phyloP scores from a whole-genome alignment of 2,888 invertebrate species.

The Caenorhabditis auriculariae region DNA sequence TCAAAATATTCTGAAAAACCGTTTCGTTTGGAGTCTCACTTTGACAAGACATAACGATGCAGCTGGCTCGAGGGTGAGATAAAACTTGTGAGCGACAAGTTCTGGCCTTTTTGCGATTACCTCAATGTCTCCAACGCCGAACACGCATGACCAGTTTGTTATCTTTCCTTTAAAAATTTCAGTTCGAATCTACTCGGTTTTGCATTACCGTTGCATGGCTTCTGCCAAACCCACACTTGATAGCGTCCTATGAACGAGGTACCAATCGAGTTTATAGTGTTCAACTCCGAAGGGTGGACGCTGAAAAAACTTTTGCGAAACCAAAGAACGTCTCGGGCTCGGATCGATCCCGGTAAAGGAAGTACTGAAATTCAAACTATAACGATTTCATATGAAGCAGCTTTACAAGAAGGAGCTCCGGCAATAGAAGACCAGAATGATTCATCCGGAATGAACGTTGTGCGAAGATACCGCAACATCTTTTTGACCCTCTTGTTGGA shows the following conservation, averaged over 20 bases:
- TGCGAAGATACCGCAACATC: slow-evolving; percentile 24
- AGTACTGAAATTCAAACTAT: slow-evolving; percentile 15
- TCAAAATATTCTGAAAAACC: slow-evolving; percentile 1
- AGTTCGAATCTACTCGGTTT: background rate
- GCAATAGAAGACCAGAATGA: slow-evolving; percentile 43
- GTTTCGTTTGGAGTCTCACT: too few species aligned
- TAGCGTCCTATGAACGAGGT: slow-evolving; percentile 37
- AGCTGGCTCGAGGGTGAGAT: slow-evolving; percentile 38
- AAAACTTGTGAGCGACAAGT: slow-evolving; percentile 41
- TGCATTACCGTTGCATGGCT: slow-evolving; percentile 24
- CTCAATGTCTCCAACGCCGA: slow-evolving; percentile 36
- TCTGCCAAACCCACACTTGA: slow-evolving; percentile 40
- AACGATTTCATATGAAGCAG: background rate
- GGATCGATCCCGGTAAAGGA: slow-evolving; percentile 31
- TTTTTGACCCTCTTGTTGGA: slow-evolving; percentile 19
- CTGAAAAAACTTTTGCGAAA: slow-evolving; percentile 27
- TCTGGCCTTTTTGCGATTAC: slow-evolving; percentile 34
- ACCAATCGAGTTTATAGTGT: slow-evolving; percentile 27
- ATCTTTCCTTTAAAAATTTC: slow-evolving; percentile 30
- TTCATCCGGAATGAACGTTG: slow-evolving; percentile 45
- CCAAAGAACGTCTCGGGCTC: slow-evolving; percentile 33
- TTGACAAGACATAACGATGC: slow-evolving; percentile 42
- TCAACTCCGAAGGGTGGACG: slow-evolving; percentile 17
- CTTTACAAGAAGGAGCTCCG: slow-evolving; percentile 23
- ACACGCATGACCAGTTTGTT: slow-evolving; percentile 36